Conservation (phyloP, 1,140 invertebrate genomes). For the Panulirus ornatus region DNA sequence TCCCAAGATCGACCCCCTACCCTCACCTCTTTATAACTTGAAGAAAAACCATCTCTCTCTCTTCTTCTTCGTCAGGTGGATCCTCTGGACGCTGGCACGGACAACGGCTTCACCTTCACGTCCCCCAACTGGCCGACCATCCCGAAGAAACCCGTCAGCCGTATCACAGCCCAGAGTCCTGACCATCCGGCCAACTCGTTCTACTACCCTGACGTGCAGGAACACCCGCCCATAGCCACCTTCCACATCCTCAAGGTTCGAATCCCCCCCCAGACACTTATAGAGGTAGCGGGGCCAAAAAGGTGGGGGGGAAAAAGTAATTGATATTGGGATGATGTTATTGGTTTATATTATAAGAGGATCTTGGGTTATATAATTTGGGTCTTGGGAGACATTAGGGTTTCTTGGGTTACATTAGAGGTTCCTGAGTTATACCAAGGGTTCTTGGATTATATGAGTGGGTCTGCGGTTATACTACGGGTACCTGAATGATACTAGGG, state of each 20-base stretch:
- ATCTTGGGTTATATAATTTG: too few species aligned
- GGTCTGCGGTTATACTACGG: too few species aligned
- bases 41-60: background rate
- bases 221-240: slow-evolving; percentile 93
- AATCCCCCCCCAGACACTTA: too few species aligned
- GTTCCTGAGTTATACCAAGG: too few species aligned
- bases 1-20: background rate
- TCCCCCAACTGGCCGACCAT: slow-evolving; percentile 95
- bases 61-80: slow-evolving; percentile 84
- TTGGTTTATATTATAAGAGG: too few species aligned
- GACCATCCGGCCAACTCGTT: slow-evolving; percentile 96
- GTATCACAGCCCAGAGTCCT: slow-evolving; percentile 93
- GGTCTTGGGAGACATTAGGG: too few species aligned
- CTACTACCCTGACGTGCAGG: slow-evolving; percentile 92
- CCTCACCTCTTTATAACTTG: background rate
- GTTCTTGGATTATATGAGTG: too few species aligned
- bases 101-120: slow-evolving; percentile 98
- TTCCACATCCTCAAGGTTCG: slow-evolving; percentile 92
- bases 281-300: too few species aligned
- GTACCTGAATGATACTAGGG: too few species aligned
- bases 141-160: slow-evolving; percentile 92
- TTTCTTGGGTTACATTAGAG: too few species aligned
- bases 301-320: too few species aligned
- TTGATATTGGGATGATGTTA: too few species aligned
- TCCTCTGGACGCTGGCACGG: slow-evolving; percentile 97